Conservation (phyloP, 1,140 invertebrate genomes). For the Neodiprion virginianus region DNA sequence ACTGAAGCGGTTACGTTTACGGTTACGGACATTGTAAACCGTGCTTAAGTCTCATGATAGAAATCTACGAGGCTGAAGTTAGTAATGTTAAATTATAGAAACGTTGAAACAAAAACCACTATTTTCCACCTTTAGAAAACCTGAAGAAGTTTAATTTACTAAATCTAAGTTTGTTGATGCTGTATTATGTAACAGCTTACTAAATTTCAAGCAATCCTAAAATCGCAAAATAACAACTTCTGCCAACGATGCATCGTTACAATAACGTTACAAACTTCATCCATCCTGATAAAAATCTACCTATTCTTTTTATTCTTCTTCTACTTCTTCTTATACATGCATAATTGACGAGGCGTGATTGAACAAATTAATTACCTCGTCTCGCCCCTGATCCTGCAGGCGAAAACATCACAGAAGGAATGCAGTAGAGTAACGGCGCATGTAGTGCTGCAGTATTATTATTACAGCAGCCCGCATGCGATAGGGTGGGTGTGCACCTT, state of each 20-base stretch:
- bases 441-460: slow-evolving; percentile 10
- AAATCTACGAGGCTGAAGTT: no score
- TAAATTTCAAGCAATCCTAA: not conserved
- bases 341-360: not conserved
- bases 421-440: not conserved
- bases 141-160: no score
- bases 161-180: no score
- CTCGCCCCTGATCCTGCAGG: not conserved
- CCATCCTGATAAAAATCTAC: slow-evolving; percentile 11
- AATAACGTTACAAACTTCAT: not conserved
- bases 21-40: no score
- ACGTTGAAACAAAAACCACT: no score
- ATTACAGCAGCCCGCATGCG: slow-evolving; percentile 29
- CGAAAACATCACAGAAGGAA: not conserved
- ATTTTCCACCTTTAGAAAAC: no score
- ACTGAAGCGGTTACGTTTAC: no score
- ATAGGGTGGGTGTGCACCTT: slow-evolving; percentile 24
- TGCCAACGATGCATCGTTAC: no score
- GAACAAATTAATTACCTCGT: not conserved
- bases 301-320: not conserved
- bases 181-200: no score
- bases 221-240: no score
- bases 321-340: not conserved
- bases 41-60: no score
- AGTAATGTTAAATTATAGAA: no score